Conservation (phyloP, 2,797 vertebrate genomes). For the Onychomys torridus region DNA sequence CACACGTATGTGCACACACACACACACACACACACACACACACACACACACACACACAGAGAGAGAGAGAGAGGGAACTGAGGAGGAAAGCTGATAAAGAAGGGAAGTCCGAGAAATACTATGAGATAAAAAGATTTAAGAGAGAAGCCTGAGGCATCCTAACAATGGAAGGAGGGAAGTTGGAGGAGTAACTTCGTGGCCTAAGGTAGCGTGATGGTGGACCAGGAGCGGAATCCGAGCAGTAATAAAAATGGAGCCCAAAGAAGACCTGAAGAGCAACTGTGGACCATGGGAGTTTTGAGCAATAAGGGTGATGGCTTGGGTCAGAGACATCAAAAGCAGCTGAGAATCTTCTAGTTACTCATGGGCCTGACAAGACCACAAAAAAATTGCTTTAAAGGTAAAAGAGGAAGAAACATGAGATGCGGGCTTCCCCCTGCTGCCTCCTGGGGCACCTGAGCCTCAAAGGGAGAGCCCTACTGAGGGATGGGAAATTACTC, state of each 20-base stretch:
- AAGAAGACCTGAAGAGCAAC: too few species aligned
- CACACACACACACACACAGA: background rate
- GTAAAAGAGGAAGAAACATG: constrained; percentile 85
- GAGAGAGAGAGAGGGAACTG: background rate
- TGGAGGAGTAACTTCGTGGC: background rate
- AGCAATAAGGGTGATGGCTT: too few species aligned
- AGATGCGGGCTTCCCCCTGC: constrained; percentile 82
- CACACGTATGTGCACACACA: background rate
- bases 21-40: background rate
- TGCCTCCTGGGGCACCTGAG: constrained; percentile 78
- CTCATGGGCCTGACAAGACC: background rate
- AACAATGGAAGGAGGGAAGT: too few species aligned
- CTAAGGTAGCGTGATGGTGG: background rate
- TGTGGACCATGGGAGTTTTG: fast-evolving
- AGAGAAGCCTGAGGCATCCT: fast-evolving
- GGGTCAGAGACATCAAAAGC: background rate
- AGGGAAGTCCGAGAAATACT: background rate
- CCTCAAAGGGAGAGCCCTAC: constrained; percentile 76
- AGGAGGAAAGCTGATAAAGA: background rate
- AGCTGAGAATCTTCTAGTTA: constrained; percentile 6
- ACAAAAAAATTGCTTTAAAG: constrained; percentile 74
- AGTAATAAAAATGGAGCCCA: too few species aligned
- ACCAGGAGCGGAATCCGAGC: background rate
- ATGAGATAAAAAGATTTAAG: background rate
- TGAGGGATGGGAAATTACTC: background rate